These are phyloP conservation scores for Cirrhinus molitorella DNA, from an alignment of 2,797 vertebrate genomes.

Conservation along the genomic window DNA sequence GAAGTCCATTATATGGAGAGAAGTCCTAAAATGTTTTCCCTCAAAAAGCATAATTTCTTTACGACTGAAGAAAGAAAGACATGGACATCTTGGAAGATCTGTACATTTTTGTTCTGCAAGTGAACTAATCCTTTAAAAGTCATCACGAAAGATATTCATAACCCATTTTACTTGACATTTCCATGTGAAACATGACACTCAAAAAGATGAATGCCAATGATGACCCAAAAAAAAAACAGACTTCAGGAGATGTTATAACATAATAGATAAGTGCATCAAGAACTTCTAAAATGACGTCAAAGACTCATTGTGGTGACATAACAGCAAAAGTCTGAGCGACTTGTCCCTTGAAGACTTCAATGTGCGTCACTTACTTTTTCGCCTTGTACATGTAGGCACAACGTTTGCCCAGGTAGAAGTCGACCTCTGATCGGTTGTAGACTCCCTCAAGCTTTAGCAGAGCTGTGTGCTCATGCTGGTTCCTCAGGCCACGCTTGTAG, in stretches of 20 bases:
- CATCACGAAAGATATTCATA: too few relatives aligned
- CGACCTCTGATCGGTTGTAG: slow-evolving; percentile 90
- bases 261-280: too few relatives aligned
- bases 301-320: neutral
- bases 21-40: too few relatives aligned
- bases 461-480: slow-evolving; percentile 95
- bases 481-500: slow-evolving; percentile 96
- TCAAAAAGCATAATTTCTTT: too few relatives aligned
- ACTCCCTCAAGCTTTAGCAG: slow-evolving; percentile 96
- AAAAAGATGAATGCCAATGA: neutral
- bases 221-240: neutral
- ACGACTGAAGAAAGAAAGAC: too few relatives aligned
- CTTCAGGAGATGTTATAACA: neutral
- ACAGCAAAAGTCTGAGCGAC: neutral
- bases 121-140: too few relatives aligned
- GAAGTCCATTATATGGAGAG: too few relatives aligned
- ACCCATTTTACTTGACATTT: neutral
- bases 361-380: slow-evolving; percentile 87
- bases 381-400: slow-evolving; percentile 99
- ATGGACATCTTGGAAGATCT: too few relatives aligned
- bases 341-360: neutral
- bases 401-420: slow-evolving; percentile 96
- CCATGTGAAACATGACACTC: neutral
- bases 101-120: too few relatives aligned
- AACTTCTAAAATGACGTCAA: neutral